These are phyloP conservation scores for Caenorhabditis sp. DNA, from an alignment of 2,888 invertebrate genomes.

Conservation along the genomic window DNA sequence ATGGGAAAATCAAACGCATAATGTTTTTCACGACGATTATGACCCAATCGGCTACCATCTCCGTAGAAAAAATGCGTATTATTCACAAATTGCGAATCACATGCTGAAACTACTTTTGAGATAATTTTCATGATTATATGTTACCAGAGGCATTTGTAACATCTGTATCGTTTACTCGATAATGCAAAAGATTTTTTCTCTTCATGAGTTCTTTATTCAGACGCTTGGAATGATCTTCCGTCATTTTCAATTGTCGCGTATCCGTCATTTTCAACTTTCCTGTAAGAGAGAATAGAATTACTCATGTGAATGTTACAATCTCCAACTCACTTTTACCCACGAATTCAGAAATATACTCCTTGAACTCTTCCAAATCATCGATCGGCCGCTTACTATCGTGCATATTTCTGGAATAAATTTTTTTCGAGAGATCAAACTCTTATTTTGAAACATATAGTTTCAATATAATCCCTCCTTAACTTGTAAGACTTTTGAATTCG, in stretches of 20 bases:
- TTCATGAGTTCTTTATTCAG: not conserved
- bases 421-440: no score
- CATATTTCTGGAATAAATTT: no score
- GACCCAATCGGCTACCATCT: not conserved
- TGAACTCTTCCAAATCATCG: not conserved
- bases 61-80: not conserved
- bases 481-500: no score
- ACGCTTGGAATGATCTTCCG: not conserved
- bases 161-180: not conserved
- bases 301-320: not conserved
- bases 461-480: no score
- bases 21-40: not conserved
- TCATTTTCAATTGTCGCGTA: not conserved
- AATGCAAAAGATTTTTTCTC: not conserved
- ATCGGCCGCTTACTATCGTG: no score
- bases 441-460: no score
- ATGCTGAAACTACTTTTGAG: not conserved
- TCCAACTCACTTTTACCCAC: not conserved
- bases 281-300: no score
- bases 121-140: not conserved
- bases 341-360: not conserved
- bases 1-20: not conserved
- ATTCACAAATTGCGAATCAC: not conserved
- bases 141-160: not conserved
- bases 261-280: not conserved